Evolutionary conservation across 2,888 invertebrate species (phyloP).

Genomic region (Chloroclystis v-ata): DNA sequence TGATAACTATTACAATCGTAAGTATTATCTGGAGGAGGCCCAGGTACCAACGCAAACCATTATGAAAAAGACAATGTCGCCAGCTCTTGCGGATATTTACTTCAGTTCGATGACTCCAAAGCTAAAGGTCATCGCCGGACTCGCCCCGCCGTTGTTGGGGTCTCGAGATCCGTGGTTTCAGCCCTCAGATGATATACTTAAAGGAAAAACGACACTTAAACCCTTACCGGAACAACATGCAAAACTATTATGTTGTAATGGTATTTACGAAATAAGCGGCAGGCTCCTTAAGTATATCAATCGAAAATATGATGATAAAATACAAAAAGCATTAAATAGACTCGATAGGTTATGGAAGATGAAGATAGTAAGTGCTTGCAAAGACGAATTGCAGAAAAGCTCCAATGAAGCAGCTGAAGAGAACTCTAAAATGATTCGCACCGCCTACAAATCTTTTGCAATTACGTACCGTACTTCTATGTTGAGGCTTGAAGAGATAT

Average conservation of each 20-base stretch:
- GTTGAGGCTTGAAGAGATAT: conserved; percentile 48
- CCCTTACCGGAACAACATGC: conserved; percentile 49
- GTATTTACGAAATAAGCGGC: conserved; percentile 47
- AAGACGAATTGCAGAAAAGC: conserved; percentile 38
- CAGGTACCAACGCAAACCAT: conserved; percentile 61
- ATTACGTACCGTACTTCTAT: conserved; percentile 47
- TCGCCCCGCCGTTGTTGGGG: conserved; percentile 54
- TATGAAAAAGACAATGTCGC: conserved; percentile 57
- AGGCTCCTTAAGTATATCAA: conserved; percentile 38
- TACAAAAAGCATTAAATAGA: conserved; percentile 32
- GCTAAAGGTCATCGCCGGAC: conserved; percentile 56
- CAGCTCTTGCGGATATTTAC: conserved; percentile 55
- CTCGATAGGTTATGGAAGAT: conserved; percentile 51
- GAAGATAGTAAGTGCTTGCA: conserved; percentile 33
- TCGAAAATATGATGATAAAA: conserved; percentile 35
- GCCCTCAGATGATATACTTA: conserved; percentile 53
- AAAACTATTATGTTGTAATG: conserved; percentile 46
- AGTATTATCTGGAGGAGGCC: conserved; percentile 54
- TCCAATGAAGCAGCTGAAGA: conserved; percentile 34
- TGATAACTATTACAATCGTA: conserved; percentile 56
- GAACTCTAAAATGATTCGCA: conserved; percentile 47
- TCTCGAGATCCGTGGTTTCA: conserved; percentile 49
- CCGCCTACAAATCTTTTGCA: conserved; percentile 50
- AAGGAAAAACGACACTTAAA: conserved; percentile 51
- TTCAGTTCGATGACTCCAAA: conserved; percentile 61